Conservation (phyloP, 1,140 invertebrate genomes). For the Leptopilina clavipes region DNA sequence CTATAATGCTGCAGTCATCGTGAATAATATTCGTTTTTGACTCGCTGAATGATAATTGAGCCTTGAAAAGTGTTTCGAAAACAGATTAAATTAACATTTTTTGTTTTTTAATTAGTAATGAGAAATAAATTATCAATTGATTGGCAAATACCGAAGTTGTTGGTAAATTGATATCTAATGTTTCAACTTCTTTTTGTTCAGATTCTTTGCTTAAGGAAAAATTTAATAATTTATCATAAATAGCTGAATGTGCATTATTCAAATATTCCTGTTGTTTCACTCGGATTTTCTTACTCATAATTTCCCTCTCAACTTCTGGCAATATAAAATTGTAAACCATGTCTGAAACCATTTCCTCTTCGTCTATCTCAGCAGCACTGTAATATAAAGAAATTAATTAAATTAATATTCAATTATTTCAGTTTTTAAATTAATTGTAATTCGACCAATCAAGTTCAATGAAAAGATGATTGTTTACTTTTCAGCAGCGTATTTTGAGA, state of each 20-base stretch:
- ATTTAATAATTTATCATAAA: constrained; percentile 55
- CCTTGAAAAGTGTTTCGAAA: neutral
- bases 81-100: neutral
- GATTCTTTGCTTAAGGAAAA: constrained; percentile 36
- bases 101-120: too few relatives aligned
- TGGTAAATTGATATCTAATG: neutral
- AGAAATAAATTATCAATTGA: too few relatives aligned
- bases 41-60: neutral
- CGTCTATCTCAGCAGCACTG: constrained; percentile 69
- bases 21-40: neutral
- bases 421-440: too few relatives aligned
- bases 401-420: too few relatives aligned
- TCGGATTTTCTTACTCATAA: constrained; percentile 62
- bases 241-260: constrained; percentile 45
- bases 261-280: constrained; percentile 56
- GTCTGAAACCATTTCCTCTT: constrained; percentile 78
- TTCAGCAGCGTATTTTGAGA: constrained; percentile 70
- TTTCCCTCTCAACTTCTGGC: constrained; percentile 76
- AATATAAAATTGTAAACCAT: constrained; percentile 79
- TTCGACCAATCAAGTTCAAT: too few relatives aligned
- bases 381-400: constrained; percentile 8
- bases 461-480: too few relatives aligned
- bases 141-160: constrained; percentile 11
- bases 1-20: neutral
- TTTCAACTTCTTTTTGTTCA: constrained; percentile 16